Percentiles rank a stretch among this genome's conserved stretches.
Conservation (phyloP, 1,140 invertebrate genomes). For the Papilio dardanus region DNA sequence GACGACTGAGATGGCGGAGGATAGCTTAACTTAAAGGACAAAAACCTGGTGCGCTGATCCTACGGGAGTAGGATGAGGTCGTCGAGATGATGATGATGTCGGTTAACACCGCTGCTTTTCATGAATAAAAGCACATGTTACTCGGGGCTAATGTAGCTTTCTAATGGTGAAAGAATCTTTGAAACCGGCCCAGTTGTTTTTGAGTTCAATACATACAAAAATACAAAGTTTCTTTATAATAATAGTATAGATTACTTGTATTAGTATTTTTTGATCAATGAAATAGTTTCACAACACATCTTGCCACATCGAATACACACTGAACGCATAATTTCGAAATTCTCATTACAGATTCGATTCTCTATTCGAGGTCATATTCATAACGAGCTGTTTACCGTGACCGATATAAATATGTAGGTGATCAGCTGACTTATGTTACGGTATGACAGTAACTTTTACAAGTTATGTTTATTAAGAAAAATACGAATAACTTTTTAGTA, state of each 20-base stretch:
- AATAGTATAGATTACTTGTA: not conserved
- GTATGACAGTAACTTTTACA: not conserved
- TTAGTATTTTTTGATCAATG: not conserved
- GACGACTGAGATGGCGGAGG: too few species aligned
- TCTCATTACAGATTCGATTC: slow-evolving; percentile 15
- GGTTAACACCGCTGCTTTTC: too few species aligned
- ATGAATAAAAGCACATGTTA: too few species aligned
- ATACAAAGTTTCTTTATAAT: too few species aligned
- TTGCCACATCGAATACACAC: not conserved
- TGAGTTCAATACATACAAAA: too few species aligned
- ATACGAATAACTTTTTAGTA: not conserved
- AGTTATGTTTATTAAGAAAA: not conserved
- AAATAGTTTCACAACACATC: not conserved
- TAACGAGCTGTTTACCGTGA: slow-evolving; percentile 9
- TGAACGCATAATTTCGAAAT: slow-evolving; percentile 1
- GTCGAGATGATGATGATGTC: too few species aligned
- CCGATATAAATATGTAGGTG: not conserved
- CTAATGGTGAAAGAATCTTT: too few species aligned
- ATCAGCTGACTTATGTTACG: not conserved
- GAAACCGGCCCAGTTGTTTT: too few species aligned
- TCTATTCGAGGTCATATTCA: slow-evolving; percentile 29
- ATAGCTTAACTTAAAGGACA: too few species aligned
- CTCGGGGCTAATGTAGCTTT: too few species aligned
- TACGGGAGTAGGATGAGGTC: too few species aligned
- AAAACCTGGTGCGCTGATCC: too few species aligned